A percentile compares a stretch with the other conserved stretches of the same genome.
Evolutionary conservation across 2,113 vertebrate species (phyloP).

Genomic region (Aphelocoma coerulescens): DNA sequence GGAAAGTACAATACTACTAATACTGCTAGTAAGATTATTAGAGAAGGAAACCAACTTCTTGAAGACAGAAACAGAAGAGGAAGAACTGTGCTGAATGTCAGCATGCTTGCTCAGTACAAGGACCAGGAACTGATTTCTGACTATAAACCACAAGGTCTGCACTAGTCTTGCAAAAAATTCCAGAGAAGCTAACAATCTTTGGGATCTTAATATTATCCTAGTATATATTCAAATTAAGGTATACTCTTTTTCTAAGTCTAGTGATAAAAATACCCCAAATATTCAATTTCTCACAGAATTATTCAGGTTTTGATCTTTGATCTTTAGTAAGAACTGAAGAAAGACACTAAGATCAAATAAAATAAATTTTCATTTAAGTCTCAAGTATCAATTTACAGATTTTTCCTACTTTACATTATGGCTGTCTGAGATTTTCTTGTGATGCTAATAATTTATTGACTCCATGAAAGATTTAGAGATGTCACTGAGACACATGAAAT

Average conservation of each 20-base stretch:
- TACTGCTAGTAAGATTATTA: background rate
- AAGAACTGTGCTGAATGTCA: background rate
- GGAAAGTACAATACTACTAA: background rate
- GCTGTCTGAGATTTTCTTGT: background rate
- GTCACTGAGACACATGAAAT: constrained; percentile 4
- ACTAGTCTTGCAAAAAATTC: background rate
- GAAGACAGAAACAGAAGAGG: background rate
- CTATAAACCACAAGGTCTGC: background rate
- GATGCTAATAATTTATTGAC: background rate
- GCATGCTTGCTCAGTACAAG: background rate
- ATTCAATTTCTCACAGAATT: background rate
- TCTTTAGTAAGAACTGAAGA: background rate
- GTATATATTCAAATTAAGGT: background rate
- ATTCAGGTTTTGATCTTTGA: background rate
- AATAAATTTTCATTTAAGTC: background rate
- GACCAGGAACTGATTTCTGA: background rate
- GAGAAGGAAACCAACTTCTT: background rate
- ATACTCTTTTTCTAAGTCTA: background rate
- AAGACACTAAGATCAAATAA: background rate
- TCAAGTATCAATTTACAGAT: background rate
- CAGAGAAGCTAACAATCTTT: background rate
- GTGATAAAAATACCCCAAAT: background rate
- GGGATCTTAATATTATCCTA: background rate
- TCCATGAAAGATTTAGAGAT: constrained; percentile 7
- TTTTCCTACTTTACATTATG: background rate